phyloP scores from a whole-genome alignment of 2,113 vertebrate species.

The Boulengeromyrus knoepffleri region DNA sequence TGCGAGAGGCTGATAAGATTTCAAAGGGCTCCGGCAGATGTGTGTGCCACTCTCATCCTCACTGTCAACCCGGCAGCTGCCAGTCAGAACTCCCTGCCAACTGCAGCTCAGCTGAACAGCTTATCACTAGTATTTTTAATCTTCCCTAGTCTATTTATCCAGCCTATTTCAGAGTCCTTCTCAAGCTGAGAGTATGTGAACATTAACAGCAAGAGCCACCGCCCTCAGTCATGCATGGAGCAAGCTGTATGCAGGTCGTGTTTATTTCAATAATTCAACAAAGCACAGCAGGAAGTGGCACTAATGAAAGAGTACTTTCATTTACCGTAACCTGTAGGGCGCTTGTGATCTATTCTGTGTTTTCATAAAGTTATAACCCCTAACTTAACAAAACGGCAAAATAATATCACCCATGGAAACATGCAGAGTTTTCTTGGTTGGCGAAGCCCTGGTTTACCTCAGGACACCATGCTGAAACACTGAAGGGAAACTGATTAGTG shows the following conservation, averaged over 20 bases:
- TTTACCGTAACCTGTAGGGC: neutral
- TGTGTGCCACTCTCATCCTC: conserved; percentile 6
- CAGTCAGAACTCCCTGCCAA: conserved; percentile 29
- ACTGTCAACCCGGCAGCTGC: conserved; percentile 22
- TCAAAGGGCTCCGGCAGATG: neutral
- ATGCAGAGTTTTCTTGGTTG: neutral
- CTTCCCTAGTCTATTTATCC: neutral
- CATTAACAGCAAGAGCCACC: neutral
- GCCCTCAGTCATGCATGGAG: neutral
- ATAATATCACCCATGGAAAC: neutral
- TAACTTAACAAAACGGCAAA: neutral
- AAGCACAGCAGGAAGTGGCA: neutral
- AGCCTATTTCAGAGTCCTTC: neutral
- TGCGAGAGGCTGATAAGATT: conserved; percentile 3
- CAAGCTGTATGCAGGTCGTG: neutral
- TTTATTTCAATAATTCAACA: neutral
- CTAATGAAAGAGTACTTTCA: neutral
- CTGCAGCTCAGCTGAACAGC: conserved; percentile 10
- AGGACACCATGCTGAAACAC: neutral
- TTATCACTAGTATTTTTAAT: neutral
- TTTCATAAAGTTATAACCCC: neutral
- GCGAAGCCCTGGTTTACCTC: neutral
- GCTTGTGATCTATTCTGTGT: neutral
- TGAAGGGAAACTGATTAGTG: neutral
- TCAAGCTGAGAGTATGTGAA: neutral